Evolutionary conservation across 1,140 invertebrate genomes (phyloP), one percentile per base, ranked within the genome.

Genomic region (Diploscapter pachys): DNA sequence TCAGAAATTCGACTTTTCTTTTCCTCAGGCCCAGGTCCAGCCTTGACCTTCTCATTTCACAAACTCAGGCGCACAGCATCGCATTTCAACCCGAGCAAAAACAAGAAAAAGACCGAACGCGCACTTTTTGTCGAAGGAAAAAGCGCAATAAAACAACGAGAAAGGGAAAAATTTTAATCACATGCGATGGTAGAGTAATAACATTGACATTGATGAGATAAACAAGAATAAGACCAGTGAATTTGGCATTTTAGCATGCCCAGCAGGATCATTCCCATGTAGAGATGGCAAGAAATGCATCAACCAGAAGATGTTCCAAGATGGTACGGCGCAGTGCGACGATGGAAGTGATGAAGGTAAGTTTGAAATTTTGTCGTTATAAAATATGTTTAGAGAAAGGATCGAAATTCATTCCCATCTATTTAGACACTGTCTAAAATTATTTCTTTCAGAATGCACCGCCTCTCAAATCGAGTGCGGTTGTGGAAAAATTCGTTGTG

Each of bases 401-500:
- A 59, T 59, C 57, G 9, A 31, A 31, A 31, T 31, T 31, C 31
- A 31, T 31, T 31, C 31, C 31, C 31, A 31, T 31, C 31, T 31
- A 31, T 31, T 31, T 31, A 31, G 13, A 59, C 57, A 13, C 13
- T 11, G 13, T 59, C 13, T 59, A 59, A 11, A 11, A 31, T 31
- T 31, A 31, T 31, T 31, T 31, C 11, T 9, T 78, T 75, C 62
- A 79, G 78, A 80, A 70, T 80, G 78, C 53, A 80, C 78, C 6
- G 63, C 71, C 31, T 67, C 75, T 49, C 78, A 80, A 69, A 85
- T 85, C 50, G 71, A 85, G 72, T 85, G 83, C 66, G 52, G 68
- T 49, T 84, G 83, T 75, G 83, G 84, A 13, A 70, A 52, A 55
- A 78, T 81, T 8, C 48, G 78, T 64, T 84, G 83, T 69, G 81